These are phyloP conservation scores for Apaloderma vittatum DNA, from an alignment of 2,113 vertebrate genomes.

Conservation along the genomic window DNA sequence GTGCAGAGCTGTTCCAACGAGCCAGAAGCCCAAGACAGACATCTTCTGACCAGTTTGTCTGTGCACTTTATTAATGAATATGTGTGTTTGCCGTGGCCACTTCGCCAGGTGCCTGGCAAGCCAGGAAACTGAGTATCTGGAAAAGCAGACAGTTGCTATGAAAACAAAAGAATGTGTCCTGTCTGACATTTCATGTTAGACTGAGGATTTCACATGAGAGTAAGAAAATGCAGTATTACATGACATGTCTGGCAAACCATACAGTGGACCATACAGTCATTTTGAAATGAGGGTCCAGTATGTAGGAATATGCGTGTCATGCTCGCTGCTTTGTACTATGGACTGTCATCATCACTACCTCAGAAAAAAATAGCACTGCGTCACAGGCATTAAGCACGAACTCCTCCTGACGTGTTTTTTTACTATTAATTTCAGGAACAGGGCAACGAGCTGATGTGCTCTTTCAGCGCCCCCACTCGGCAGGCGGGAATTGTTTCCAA, in stretches of 20 bases:
- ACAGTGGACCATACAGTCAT: neutral
- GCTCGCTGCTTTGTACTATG: neutral
- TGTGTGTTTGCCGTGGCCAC: neutral
- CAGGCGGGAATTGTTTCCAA: neutral
- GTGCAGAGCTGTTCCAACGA: neutral
- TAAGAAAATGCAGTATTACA: neutral
- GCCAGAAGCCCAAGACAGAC: neutral
- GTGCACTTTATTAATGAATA: neutral
- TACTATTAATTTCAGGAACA: neutral
- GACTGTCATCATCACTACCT: neutral
- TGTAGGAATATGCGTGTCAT: rapidly evolving
- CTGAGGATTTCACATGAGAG: neutral
- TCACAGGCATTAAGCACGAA: neutral
- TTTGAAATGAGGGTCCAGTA: neutral
- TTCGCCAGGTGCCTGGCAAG: neutral
- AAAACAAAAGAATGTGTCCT: neutral
- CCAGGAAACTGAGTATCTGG: neutral
- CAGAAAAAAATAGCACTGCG: neutral
- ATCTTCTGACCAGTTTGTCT: neutral
- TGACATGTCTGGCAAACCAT: neutral
- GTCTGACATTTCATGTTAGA: neutral
- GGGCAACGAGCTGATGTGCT: neutral
- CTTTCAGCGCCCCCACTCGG: neutral
- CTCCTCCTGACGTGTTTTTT: neutral
- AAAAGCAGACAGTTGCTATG: neutral